Evolutionary conservation across 2,888 invertebrate genomes (phyloP), one percentile per base, ranked within the genome.

Genomic region (Tenthredo livida): DNA sequence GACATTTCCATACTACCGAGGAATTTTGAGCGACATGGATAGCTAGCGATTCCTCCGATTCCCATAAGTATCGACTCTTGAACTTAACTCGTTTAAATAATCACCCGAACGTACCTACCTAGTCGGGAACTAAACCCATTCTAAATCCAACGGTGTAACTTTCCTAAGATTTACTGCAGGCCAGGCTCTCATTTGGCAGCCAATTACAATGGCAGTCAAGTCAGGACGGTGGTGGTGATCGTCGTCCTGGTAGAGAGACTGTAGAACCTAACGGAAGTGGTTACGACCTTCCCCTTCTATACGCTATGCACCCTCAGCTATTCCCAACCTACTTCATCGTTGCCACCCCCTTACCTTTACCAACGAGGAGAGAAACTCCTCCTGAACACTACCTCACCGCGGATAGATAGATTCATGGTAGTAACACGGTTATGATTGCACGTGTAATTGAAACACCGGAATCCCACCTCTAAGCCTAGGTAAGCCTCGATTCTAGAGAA

Each of bases 131-230:
- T 70, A 83, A 83, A 83, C 37, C 83, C 67, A 67, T 88, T 86
- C 86, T 83, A 86, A 88, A 87, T 87, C 78, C 85, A 84, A 86
- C 78, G 87, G 85, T 85, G 84, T 87, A 90, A 91, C 88, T 91
- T 88, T 54, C 87, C 15, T 85, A 88, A 91, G 91, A 91, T 91
- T 91, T 90, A 91, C 87, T 88, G 86, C 88, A 88, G 90, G 86
- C 89, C 89, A 89, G 88, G 86, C 90, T 90, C 91, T 91, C 90
- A 90, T 91, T 91, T 90, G 89, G 89, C 89, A 91, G 90, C 89
- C 91, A 91, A 91, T 91, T 91, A 91, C 91, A 91, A 91, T 90
- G 90, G 89, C 89, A 87, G 83, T 70, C 86, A 47, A 84, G 77
- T 65, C 77, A 84, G 21, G 84, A 77, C 43, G 37, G 77, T 50